Conservation (phyloP, 1,140 invertebrate genomes). For the Trissolcus basalis region DNA sequence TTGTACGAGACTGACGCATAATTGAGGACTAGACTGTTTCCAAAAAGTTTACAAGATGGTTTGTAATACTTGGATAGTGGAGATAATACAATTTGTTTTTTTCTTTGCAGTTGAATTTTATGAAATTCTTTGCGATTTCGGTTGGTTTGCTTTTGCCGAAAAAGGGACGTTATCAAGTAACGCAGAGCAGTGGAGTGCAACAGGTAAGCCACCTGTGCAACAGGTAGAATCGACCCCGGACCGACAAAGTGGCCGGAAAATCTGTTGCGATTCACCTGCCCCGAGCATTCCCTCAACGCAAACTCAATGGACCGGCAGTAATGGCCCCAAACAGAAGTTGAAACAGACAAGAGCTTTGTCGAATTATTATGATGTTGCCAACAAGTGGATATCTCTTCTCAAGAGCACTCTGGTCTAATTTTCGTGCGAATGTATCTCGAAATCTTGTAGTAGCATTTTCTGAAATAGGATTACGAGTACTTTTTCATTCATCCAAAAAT, state of each 20-base stretch:
- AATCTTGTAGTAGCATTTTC: too few relatives aligned
- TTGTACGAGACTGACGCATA: too few relatives aligned
- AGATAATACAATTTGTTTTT: too few relatives aligned
- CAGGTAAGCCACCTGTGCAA: slow-evolving; percentile 57
- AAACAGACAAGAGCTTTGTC: slow-evolving; percentile 34
- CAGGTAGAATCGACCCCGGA: slow-evolving; percentile 42
- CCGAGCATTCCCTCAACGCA: slow-evolving; percentile 11
- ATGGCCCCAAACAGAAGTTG: slow-evolving; percentile 46
- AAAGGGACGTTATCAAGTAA: slow-evolving; percentile 27
- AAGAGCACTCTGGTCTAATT: slow-evolving; percentile 13
- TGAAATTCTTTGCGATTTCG: slow-evolving; percentile 8
- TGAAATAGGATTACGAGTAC: slow-evolving; percentile 1
- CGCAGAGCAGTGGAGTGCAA: slow-evolving; percentile 36
- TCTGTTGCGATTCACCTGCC: slow-evolving; percentile 45
- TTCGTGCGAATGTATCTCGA: slow-evolving; percentile 33
- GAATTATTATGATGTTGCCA: slow-evolving; percentile 40
- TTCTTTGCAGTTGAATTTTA: too few relatives aligned
- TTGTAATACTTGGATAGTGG: too few relatives aligned
- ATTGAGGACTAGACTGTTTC: too few relatives aligned
- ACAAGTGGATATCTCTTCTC: slow-evolving; percentile 33
- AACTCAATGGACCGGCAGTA: slow-evolving; percentile 47
- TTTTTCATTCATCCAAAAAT: not conserved
- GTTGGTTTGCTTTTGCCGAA: slow-evolving; percentile 14
- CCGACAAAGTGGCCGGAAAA: slow-evolving; percentile 53
- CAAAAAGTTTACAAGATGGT: too few relatives aligned